phyloP scores from a whole-genome alignment of 2,888 invertebrate species.

The Nasonia oneida region DNA sequence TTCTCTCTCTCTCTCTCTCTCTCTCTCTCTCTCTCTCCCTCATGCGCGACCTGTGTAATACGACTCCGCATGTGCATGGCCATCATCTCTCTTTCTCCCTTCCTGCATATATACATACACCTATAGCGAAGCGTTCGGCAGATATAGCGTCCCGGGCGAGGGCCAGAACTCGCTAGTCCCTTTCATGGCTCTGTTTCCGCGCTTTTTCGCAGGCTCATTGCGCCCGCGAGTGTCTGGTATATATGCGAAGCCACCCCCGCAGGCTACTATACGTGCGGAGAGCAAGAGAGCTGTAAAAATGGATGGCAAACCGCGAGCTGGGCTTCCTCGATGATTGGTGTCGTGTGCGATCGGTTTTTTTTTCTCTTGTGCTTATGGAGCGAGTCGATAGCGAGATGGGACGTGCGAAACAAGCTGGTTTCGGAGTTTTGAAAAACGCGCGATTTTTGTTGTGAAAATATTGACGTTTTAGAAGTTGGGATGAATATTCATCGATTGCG shows the following conservation, averaged over 20 bases:
- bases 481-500: background rate
- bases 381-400: background rate
- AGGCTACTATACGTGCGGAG: background rate
- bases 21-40: conserved; percentile 65
- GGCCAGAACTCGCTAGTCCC: background rate
- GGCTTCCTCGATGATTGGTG: background rate
- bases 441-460: too few relatives aligned
- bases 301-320: conserved; percentile 3
- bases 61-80: conserved; percentile 36
- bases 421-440: too few relatives aligned
- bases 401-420: background rate
- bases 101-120: background rate
- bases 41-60: conserved; percentile 40
- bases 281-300: conserved; percentile 47
- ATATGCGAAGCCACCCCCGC: conserved; percentile 1
- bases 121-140: background rate
- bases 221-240: background rate
- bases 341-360: background rate
- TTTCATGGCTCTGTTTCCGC: conserved; percentile 47
- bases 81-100: conserved; percentile 27
- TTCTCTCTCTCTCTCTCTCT: conserved; percentile 66
- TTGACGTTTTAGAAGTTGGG: too few relatives aligned
- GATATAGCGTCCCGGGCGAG: background rate
- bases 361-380: background rate
- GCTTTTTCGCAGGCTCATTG: conserved; percentile 32